A percentile compares a stretch with the other conserved stretches of the same genome.
phyloP scores from a whole-genome alignment of 1,140 invertebrate species.

The Drosophila rufa region DNA sequence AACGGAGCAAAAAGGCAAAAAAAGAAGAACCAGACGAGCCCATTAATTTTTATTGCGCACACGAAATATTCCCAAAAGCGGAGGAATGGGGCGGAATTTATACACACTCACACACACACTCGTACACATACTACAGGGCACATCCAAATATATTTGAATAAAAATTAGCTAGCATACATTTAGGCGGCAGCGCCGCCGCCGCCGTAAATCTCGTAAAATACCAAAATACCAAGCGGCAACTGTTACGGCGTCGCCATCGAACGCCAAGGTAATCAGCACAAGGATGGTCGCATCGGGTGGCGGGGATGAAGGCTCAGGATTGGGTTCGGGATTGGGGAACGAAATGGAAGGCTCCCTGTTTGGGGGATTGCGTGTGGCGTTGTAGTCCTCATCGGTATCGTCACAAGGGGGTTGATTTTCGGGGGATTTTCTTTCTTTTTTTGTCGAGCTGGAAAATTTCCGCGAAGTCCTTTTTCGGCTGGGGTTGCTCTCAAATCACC shows the following conservation, averaged over 20 bases:
- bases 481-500: conserved; percentile 17
- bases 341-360: conserved; percentile 31
- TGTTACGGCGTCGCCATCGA: conserved; percentile 62
- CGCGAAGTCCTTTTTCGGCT: background rate
- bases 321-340: conserved; percentile 5
- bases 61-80: conserved; percentile 49
- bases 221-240: conserved; percentile 70
- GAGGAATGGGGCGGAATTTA: conserved; percentile 16
- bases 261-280: conserved; percentile 63
- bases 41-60: conserved; percentile 78
- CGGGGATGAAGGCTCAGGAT: background rate
- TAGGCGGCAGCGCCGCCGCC: conserved; percentile 50
- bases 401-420: conserved; percentile 47
- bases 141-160: conserved; percentile 67
- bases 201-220: conserved; percentile 66
- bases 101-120: conserved; percentile 1
- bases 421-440: conserved; percentile 30
- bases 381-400: conserved; percentile 44
- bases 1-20: conserved; percentile 2
- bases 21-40: conserved; percentile 53
- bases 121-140: background rate
- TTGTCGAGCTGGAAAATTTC: conserved; percentile 17
- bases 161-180: conserved; percentile 78
- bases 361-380: conserved; percentile 57
- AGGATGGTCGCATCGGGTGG: conserved; percentile 17